Evolutionary conservation across 2,888 invertebrate genomes (phyloP).

Genomic region (Harpagoxenus sublaevis): DNA sequence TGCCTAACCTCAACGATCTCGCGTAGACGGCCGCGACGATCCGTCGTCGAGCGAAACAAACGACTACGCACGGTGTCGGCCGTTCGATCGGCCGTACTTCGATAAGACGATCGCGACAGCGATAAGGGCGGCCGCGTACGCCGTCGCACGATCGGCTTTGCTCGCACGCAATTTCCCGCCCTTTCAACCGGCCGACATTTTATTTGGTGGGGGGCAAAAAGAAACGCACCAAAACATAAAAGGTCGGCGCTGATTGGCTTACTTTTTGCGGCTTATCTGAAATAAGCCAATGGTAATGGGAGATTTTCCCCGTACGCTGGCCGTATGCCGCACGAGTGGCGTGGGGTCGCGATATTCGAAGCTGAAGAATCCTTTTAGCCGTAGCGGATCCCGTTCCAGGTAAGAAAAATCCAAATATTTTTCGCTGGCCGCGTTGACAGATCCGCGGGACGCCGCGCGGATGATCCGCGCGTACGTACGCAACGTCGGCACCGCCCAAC

Average conservation of each 20-base stretch:
- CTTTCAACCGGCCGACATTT: slow-evolving; percentile 76
- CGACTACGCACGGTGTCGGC: background rate
- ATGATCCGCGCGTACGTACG: slow-evolving; percentile 26
- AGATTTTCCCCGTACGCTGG: slow-evolving; percentile 86
- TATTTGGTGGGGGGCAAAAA: slow-evolving; percentile 85
- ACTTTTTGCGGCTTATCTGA: slow-evolving; percentile 89
- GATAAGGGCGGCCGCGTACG: background rate
- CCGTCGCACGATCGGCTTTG: slow-evolving; percentile 47
- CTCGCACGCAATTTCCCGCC: slow-evolving; percentile 80
- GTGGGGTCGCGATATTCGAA: slow-evolving; percentile 89
- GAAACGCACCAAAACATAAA: slow-evolving; percentile 87
- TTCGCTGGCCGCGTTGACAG: slow-evolving; percentile 76
- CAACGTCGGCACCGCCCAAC: slow-evolving; percentile 69
- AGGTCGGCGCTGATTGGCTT: slow-evolving; percentile 87
- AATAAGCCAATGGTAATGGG: slow-evolving; percentile 87
- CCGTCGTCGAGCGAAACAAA: background rate
- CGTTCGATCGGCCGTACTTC: background rate
- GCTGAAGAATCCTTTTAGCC: slow-evolving; percentile 88
- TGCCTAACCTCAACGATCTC: slow-evolving; percentile 74
- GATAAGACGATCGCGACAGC: background rate
- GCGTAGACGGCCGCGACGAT: slow-evolving; percentile 44
- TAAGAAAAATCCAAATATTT: slow-evolving; percentile 88
- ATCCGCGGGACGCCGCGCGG: slow-evolving; percentile 24
- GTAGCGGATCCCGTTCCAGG: slow-evolving; percentile 88
- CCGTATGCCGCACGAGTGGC: slow-evolving; percentile 89